These are phyloP conservation scores for Discoglossus pictus DNA, from an alignment of 2,797 vertebrate species.

Conservation along the genomic window DNA sequence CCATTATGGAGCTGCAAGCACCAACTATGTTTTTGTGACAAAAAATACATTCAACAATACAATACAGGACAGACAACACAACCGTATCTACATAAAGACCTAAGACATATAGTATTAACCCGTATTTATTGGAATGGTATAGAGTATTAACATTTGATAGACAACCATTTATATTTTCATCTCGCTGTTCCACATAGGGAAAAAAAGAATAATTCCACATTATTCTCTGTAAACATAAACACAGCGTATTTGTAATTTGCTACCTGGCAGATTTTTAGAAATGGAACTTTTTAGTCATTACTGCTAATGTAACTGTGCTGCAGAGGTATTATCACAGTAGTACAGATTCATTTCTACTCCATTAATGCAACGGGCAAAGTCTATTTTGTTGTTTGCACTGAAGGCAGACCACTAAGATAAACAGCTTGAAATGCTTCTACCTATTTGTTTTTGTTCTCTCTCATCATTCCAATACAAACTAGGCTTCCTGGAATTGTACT, in stretches of 20 bases:
- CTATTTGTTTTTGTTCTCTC: constrained; percentile 29
- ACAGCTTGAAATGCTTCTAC: constrained; percentile 47
- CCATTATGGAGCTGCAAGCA: too few species aligned
- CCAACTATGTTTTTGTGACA: too few species aligned
- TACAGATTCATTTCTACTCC: constrained; percentile 34
- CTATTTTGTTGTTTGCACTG: constrained; percentile 38
- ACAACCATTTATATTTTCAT: too few species aligned
- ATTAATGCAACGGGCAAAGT: constrained; percentile 37
- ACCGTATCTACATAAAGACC: too few species aligned
- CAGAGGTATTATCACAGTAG: constrained; percentile 48
- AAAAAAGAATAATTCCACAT: constrained; percentile 13
- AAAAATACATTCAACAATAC: too few species aligned
- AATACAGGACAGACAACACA: too few species aligned
- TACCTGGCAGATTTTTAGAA: constrained; percentile 41
- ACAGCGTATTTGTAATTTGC: constrained; percentile 23
- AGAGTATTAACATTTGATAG: too few species aligned
- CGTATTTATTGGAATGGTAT: too few species aligned
- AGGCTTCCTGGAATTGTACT: constrained; percentile 37
- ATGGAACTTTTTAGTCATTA: constrained; percentile 45
- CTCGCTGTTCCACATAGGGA: too few species aligned
- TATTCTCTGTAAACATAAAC: constrained; percentile 38
- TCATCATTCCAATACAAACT: constrained; percentile 38
- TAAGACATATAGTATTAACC: too few species aligned
- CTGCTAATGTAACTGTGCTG: constrained; percentile 33
- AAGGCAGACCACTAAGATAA: constrained; percentile 46